Evolutionary conservation across 2,797 vertebrate species (phyloP).

Genomic region (Sebastes variabilis): DNA sequence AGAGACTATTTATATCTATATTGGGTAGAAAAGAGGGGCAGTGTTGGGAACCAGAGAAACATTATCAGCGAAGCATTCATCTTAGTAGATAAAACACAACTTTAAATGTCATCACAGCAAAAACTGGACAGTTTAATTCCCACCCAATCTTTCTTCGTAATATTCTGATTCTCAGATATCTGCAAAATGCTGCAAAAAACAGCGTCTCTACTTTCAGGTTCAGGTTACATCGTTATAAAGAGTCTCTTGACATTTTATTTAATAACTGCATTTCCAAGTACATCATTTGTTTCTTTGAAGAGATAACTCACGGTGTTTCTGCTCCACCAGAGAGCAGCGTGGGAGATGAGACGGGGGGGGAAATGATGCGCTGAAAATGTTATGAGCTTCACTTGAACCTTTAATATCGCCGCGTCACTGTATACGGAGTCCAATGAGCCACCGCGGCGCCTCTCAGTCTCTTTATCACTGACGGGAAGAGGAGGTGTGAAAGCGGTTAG

Average conservation of each 20-base stretch:
- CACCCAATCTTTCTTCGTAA: background rate
- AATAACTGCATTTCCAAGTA: slow-evolving; percentile 13
- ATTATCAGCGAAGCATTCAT: slow-evolving; percentile 19
- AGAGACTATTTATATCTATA: background rate
- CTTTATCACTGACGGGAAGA: background rate
- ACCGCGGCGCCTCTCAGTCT: background rate
- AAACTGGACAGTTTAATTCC: slow-evolving; percentile 30
- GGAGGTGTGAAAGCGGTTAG: background rate
- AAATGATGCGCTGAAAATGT: background rate
- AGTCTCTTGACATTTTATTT: slow-evolving; percentile 33
- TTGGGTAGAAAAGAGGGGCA: background rate
- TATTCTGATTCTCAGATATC: slow-evolving; percentile 6
- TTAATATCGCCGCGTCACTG: background rate
- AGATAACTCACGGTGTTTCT: slow-evolving; percentile 16
- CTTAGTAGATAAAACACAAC: slow-evolving; percentile 46
- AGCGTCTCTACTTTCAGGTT: background rate
- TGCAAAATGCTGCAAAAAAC: background rate
- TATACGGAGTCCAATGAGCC: background rate
- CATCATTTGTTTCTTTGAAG: slow-evolving; percentile 18
- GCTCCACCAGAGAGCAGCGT: background rate
- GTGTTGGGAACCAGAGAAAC: background rate
- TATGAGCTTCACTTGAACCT: background rate
- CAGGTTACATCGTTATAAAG: slow-evolving; percentile 20
- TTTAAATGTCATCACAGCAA: slow-evolving; percentile 42
- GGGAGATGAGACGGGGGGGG: background rate